Evolutionary conservation across 2,797 vertebrate genomes (phyloP).

Genomic region (Merluccius polli): DNA sequence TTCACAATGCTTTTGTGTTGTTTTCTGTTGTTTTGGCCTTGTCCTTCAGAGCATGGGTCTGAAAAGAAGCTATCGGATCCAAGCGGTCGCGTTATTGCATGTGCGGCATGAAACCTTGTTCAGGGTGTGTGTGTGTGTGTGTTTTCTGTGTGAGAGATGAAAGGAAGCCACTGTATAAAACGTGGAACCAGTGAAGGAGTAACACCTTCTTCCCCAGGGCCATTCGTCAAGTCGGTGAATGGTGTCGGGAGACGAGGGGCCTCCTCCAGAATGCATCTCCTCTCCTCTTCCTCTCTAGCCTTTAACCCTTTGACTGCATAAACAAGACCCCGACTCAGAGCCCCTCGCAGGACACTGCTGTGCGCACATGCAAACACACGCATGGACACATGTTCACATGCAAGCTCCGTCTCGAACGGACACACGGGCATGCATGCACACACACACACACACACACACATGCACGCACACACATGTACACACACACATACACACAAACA

Average conservation of each 20-base stretch:
- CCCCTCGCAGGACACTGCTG: constrained; percentile 62
- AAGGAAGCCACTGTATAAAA: background rate
- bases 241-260: constrained; percentile 58
- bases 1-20: background rate
- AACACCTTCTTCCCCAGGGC: constrained; percentile 46
- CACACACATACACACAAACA: constrained; percentile 24
- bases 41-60: background rate
- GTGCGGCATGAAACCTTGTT: background rate
- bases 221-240: constrained; percentile 69
- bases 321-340: constrained; percentile 72
- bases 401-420: constrained; percentile 1
- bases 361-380: background rate
- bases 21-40: background rate
- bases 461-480: constrained; percentile 41
- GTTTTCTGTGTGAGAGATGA: background rate
- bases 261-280: constrained; percentile 55
- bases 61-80: too few relatives aligned
- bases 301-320: constrained; percentile 64
- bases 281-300: constrained; percentile 56
- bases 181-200: background rate
- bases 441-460: background rate
- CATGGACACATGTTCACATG: constrained; percentile 36
- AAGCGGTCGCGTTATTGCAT: background rate
- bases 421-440: constrained; percentile 34
- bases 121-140: background rate